These are phyloP conservation scores for Nansenia antarctica DNA, from an alignment of 2,113 vertebrate species.

Conservation along the genomic window DNA sequence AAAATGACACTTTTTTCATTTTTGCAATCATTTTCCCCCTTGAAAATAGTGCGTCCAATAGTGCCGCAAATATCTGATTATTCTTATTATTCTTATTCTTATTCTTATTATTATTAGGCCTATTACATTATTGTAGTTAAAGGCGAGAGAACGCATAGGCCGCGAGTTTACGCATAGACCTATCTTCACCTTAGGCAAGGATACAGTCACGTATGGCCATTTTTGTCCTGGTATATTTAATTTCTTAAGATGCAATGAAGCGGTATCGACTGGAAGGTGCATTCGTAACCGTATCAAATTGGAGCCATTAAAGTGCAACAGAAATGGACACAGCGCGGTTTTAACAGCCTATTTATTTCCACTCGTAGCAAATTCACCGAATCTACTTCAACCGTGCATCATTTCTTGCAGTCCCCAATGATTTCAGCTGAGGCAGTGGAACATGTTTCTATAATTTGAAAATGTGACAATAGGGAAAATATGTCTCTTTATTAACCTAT, in stretches of 20 bases:
- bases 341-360: not conserved
- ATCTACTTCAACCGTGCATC: not conserved
- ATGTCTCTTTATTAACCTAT: conserved; percentile 2
- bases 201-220: not conserved
- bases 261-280: too few species aligned
- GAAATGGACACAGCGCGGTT: not conserved
- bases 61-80: not conserved
- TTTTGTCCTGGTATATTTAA: not conserved
- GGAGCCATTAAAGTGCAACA: not conserved
- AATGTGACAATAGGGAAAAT: conserved; percentile 20
- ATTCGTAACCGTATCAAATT: not conserved
- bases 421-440: not conserved
- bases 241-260: not conserved
- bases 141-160: not conserved
- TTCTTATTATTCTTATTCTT: conserved; percentile 7
- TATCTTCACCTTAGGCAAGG: not conserved
- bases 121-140: not conserved
- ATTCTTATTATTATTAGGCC: not conserved
- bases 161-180: not conserved
- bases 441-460: conserved; percentile 5
- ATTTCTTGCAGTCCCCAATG: not conserved
- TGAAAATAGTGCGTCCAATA: not conserved
- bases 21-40: not conserved
- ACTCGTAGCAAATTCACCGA: not conserved
- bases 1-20: not conserved